Evolutionary conservation across 37 sponge, comb jelly and placozoan genomes (phyloP).

Genomic region (Theonella swinhoei): DNA sequence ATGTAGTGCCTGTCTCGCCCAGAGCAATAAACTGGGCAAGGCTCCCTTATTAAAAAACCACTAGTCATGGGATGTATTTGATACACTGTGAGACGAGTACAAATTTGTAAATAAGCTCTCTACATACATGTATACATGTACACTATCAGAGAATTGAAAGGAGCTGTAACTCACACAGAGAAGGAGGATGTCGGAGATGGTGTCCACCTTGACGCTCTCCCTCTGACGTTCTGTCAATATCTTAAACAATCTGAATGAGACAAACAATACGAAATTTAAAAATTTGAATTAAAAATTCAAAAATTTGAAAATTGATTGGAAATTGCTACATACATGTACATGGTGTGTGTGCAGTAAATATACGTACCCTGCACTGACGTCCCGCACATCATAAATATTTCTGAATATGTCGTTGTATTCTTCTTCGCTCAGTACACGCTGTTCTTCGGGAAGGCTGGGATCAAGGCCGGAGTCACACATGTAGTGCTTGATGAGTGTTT

Average conservation of each 20-base stretch:
- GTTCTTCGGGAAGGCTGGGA: slow-evolving; percentile 2
- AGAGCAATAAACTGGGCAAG: no score
- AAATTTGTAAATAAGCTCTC: no score
- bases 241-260: not conserved
- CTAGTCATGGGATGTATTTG: no score
- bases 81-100: no score
- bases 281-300: no score
- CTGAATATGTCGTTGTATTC: not conserved
- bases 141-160: no score
- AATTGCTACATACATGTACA: no score
- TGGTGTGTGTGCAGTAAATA: no score
- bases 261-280: no score
- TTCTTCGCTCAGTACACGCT: not conserved
- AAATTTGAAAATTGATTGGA: no score
- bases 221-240: not conserved
- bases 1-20: no score
- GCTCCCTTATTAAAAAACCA: no score
- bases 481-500: slow-evolving; percentile 6
- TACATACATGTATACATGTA: not conserved
- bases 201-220: not conserved
- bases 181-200: not conserved
- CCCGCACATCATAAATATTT: not conserved
- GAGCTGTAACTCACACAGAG: slow-evolving; percentile 4
- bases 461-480: slow-evolving; percentile 9
- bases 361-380: not conserved